Evolutionary conservation across 2,888 invertebrate species (phyloP).

Genomic region (Machimus rusticus): DNA sequence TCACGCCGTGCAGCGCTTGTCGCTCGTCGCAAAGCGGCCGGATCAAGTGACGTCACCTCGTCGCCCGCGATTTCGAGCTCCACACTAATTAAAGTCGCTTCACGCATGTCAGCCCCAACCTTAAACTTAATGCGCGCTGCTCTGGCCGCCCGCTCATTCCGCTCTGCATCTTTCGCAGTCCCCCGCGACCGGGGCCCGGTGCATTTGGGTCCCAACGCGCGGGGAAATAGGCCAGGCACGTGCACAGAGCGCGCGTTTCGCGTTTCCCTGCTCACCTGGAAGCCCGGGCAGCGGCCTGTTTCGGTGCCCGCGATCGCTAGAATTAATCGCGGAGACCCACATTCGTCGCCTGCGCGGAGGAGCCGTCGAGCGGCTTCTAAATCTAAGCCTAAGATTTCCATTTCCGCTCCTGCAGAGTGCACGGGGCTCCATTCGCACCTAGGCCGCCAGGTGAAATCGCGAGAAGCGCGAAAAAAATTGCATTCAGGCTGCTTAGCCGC

Average conservation of each 20-base stretch:
- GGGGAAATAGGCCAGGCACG: slow-evolving; percentile 5
- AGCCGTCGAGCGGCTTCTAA: not conserved
- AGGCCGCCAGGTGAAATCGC: not conserved
- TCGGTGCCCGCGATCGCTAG: not conserved
- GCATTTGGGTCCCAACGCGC: not conserved
- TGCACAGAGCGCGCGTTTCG: not conserved
- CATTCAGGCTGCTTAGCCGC: not conserved
- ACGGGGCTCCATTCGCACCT: not conserved
- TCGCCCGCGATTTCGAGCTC: not conserved
- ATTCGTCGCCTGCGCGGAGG: not conserved
- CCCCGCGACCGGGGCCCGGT: not conserved
- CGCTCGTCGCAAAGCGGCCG: not conserved
- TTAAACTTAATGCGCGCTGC: not conserved
- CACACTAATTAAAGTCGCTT: not conserved
- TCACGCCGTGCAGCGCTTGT: not conserved
- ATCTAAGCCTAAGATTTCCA: not conserved
- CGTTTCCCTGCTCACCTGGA: not conserved
- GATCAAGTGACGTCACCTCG: not conserved
- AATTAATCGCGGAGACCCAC: slow-evolving; percentile 13
- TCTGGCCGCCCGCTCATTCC: not conserved
- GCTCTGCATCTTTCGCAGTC: not conserved
- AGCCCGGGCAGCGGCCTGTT: not conserved
- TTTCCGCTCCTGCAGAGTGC: not conserved
- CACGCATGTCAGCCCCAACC: not conserved
- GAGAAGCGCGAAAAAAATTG: not conserved